Conservation (phyloP, 2,797 vertebrate genomes). For the Cirrhinus mrigala region DNA sequence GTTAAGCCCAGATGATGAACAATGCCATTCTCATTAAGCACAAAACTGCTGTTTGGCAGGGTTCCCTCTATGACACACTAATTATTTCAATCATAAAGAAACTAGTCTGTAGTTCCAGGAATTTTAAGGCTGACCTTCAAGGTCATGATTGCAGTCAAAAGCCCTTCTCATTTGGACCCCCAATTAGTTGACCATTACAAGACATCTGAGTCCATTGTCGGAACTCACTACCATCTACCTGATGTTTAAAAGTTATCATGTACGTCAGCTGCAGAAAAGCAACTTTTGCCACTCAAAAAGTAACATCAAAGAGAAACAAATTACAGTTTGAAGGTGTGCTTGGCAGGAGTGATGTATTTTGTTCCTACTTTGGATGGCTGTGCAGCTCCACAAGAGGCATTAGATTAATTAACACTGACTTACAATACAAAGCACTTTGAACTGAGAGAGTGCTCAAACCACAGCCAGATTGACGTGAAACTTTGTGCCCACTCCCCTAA, state of each 20-base stretch:
- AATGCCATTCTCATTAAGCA: slow-evolving; percentile 74
- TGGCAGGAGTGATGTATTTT: slow-evolving; percentile 51
- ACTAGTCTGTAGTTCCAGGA: slow-evolving; percentile 73
- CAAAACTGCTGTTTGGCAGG: slow-evolving; percentile 73
- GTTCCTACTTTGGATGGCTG: slow-evolving; percentile 64
- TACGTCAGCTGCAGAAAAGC: not conserved
- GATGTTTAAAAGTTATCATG: not conserved
- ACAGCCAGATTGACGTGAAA: slow-evolving; percentile 79
- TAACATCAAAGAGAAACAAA: slow-evolving; percentile 57
- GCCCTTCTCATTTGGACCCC: slow-evolving; percentile 20
- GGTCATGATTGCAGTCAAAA: slow-evolving; percentile 22
- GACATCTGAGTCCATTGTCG: not conserved
- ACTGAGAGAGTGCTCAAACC: slow-evolving; percentile 67
- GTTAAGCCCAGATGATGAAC: slow-evolving; percentile 71
- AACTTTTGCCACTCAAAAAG: slow-evolving; percentile 32
- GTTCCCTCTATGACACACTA: slow-evolving; percentile 73
- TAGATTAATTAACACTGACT: slow-evolving; percentile 86
- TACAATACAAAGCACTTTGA: slow-evolving; percentile 82
- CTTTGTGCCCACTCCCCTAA: slow-evolving; percentile 73
- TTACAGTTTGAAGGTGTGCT: slow-evolving; percentile 55
- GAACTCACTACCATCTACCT: not conserved
- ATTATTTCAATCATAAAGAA: slow-evolving; percentile 71
- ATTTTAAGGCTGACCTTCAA: slow-evolving; percentile 29
- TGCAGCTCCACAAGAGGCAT: slow-evolving; percentile 74
- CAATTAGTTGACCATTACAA: slow-evolving; percentile 22